Evolutionary conservation across 2,797 vertebrate genomes (phyloP).

Genomic region (Tenualosa thibaudeaui): DNA sequence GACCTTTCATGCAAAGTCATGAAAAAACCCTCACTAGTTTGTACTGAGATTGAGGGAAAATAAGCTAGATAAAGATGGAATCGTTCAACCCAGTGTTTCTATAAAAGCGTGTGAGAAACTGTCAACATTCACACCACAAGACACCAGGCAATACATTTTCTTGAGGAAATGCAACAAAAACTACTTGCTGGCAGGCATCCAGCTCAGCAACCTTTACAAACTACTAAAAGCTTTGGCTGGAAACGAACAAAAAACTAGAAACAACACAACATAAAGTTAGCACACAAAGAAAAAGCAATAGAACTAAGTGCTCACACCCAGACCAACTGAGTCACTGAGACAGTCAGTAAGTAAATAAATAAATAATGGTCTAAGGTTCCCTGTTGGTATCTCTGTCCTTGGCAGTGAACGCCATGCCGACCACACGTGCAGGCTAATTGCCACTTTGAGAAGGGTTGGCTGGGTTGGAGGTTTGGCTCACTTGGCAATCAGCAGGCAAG

Average conservation of each 20-base stretch:
- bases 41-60: background rate
- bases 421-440: slow-evolving; percentile 45
- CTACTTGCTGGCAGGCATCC: background rate
- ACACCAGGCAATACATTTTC: background rate
- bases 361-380: background rate
- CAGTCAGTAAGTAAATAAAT: background rate
- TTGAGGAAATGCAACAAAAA: background rate
- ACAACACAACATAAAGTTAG: background rate
- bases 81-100: background rate
- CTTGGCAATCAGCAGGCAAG: slow-evolving; percentile 7
- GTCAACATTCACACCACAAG: background rate
- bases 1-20: background rate
- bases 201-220: background rate
- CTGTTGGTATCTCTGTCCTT: slow-evolving; percentile 30
- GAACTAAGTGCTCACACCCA: background rate
- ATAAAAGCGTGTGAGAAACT: background rate
- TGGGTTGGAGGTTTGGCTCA: background rate
- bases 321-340: background rate
- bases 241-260: background rate
- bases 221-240: background rate
- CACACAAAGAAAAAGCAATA: background rate
- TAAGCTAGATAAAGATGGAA: background rate
- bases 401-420: slow-evolving; percentile 44
- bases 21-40: background rate
- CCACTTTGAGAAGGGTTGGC: slow-evolving; percentile 50